Percentiles rank a stretch among this genome's conserved stretches.
phyloP scores from a whole-genome alignment of 2,797 vertebrate species.

The Phrynocephalus vlangalii region DNA sequence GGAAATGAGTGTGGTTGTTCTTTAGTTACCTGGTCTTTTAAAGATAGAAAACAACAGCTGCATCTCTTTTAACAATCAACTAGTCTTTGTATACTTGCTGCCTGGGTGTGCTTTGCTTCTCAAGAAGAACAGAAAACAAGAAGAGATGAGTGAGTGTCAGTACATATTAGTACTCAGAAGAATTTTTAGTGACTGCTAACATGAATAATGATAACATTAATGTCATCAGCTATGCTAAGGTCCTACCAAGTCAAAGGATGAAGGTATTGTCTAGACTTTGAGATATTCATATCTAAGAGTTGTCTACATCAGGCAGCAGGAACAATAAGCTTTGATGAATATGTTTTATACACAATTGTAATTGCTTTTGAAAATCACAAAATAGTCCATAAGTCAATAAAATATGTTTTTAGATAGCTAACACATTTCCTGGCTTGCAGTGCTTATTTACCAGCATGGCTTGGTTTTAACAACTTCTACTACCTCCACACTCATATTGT shows the following conservation, averaged over 20 bases:
- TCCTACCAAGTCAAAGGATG: not conserved
- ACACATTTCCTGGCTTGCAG: constrained; percentile 18
- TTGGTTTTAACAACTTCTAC: constrained; percentile 1
- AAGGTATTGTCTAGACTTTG: not conserved
- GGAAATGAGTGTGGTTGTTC: no score
- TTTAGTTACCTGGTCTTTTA: no score
- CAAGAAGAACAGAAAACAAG: no score
- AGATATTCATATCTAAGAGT: not conserved
- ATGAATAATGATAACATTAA: not conserved
- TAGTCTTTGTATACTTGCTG: no score
- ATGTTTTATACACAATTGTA: constrained; percentile 13
- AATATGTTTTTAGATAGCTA: constrained; percentile 14
- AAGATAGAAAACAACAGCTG: no score
- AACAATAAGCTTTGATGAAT: not conserved
- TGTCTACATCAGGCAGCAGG: constrained; percentile 2
- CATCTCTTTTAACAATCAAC: no score
- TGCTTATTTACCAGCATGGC: not conserved
- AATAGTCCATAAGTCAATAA: constrained; percentile 3
- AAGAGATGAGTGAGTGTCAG: no score
- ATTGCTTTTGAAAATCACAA: constrained; percentile 14
- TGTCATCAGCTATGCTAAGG: not conserved
- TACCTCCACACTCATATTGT: constrained; percentile 19
- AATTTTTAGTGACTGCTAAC: not conserved
- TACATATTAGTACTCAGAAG: not conserved
- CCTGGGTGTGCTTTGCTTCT: no score